These are phyloP conservation scores for Drosophila takahashii DNA, from an alignment of 1,140 invertebrate species.

Conservation along the genomic window DNA sequence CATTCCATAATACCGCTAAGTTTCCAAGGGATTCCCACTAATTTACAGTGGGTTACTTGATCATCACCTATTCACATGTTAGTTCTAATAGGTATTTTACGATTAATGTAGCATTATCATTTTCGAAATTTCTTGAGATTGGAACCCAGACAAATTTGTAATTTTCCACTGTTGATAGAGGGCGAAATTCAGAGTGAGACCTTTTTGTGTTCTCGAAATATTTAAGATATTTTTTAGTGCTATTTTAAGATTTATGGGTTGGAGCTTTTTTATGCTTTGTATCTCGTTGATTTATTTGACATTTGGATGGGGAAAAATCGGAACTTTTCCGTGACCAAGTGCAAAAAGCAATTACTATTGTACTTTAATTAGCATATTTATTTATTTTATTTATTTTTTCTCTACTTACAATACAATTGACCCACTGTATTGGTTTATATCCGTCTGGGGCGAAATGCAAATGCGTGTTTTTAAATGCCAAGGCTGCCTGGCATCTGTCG, in stretches of 20 bases:
- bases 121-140: slow-evolving; percentile 1
- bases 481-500: slow-evolving; percentile 38
- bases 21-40: not conserved
- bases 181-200: not conserved
- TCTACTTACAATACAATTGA: not conserved
- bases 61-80: not conserved
- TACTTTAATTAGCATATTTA: too few species aligned
- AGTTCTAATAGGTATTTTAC: not conserved
- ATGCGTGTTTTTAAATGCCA: slow-evolving; percentile 67
- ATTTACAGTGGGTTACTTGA: slow-evolving; percentile 6
- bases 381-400: not conserved
- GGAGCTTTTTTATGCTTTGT: not conserved
- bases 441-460: slow-evolving; percentile 43
- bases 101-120: not conserved
- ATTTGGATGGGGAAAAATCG: not conserved
- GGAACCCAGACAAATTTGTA: slow-evolving; percentile 1
- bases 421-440: slow-evolving; percentile 35
- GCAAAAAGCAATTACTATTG: not conserved
- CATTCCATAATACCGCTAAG: slow-evolving; percentile 5
- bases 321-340: not conserved
- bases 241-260: slow-evolving; percentile 4
- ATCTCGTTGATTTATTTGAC: slow-evolving; percentile 2
- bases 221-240: not conserved
- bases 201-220: slow-evolving; percentile 1
- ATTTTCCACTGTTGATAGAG: slow-evolving; percentile 16